Conservation (phyloP, 2,113 vertebrate genomes). For the Oncorhynchus kisutch region DNA sequence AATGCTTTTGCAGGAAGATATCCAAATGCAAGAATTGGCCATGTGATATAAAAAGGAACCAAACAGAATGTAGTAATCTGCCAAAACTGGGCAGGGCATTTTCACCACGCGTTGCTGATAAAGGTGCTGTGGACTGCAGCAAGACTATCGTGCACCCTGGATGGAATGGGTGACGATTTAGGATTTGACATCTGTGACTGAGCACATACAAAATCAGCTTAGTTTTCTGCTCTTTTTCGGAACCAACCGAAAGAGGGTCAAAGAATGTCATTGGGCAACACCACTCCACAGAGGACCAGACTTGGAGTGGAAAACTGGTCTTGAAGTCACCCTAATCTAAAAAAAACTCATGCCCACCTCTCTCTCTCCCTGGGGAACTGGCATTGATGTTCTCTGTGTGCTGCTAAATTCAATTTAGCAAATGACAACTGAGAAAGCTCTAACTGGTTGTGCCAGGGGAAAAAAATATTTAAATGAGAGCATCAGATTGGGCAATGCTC, state of each 20-base stretch:
- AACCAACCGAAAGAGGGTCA: conserved; percentile 37
- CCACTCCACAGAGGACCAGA: conserved; percentile 59
- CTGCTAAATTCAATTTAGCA: conserved; percentile 62
- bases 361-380: conserved; percentile 16
- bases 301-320: conserved; percentile 72
- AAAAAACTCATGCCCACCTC: conserved; percentile 57
- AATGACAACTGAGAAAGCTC: conserved; percentile 59
- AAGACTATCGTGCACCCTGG: conserved; percentile 1
- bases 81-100: conserved; percentile 7
- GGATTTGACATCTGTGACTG: conserved; percentile 28
- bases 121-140: background rate
- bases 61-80: conserved; percentile 36
- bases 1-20: conserved; percentile 49
- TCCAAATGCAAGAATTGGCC: conserved; percentile 45
- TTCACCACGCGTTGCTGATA: background rate
- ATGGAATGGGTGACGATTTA: background rate
- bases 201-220: conserved; percentile 31
- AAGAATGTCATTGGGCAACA: conserved; percentile 63
- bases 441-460: conserved; percentile 54
- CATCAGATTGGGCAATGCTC: conserved; percentile 25
- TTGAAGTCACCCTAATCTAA: conserved; percentile 60
- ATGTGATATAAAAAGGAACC: background rate
- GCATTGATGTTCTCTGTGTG: conserved; percentile 30
- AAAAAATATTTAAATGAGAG: conserved; percentile 47
- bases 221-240: conserved; percentile 52